These are phyloP conservation scores for Oryzias sinensis DNA, from an alignment of 2,797 vertebrate genomes.

Conservation along the genomic window DNA sequence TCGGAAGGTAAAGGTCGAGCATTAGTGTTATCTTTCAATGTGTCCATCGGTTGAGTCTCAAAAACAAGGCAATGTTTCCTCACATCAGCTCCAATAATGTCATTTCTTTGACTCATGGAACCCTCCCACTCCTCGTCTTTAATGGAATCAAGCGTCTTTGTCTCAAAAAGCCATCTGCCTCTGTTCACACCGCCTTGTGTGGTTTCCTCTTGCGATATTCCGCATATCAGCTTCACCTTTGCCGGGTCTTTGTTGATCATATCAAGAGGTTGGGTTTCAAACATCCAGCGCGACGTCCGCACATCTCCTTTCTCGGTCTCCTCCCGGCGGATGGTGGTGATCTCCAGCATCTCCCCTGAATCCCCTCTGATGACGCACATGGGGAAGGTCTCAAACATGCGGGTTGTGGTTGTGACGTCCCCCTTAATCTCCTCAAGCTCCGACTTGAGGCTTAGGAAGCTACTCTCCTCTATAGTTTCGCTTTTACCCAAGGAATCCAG, in stretches of 20 bases:
- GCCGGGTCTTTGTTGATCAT: constrained; percentile 83
- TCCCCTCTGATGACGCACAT: constrained; percentile 86
- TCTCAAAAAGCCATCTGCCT: constrained; percentile 88
- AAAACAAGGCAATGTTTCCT: constrained; percentile 87
- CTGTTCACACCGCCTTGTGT: constrained; percentile 76
- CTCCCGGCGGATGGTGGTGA: constrained; percentile 84
- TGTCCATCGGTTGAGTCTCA: constrained; percentile 87
- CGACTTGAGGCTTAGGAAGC: constrained; percentile 84
- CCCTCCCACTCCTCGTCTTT: constrained; percentile 84
- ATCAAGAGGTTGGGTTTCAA: constrained; percentile 86
- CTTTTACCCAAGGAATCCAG: constrained; percentile 82
- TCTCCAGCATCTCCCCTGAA: constrained; percentile 86
- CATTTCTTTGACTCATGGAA: constrained; percentile 75
- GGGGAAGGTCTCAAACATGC: constrained; percentile 86
- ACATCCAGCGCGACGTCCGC: constrained; percentile 84
- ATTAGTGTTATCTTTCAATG: constrained; percentile 82
- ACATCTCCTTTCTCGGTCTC: constrained; percentile 85
- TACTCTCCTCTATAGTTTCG: constrained; percentile 81
- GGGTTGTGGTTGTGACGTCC: constrained; percentile 84
- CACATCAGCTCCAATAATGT: constrained; percentile 86
- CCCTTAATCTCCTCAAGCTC: constrained; percentile 88
- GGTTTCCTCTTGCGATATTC: constrained; percentile 86
- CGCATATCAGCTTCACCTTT: constrained; percentile 82
- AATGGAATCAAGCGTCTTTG: constrained; percentile 85
- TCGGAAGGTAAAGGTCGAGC: constrained; percentile 64